Base-by-base conservation (phyloP, 2,888 invertebrate species). In the Phytoseiulus persimilis region DNA sequence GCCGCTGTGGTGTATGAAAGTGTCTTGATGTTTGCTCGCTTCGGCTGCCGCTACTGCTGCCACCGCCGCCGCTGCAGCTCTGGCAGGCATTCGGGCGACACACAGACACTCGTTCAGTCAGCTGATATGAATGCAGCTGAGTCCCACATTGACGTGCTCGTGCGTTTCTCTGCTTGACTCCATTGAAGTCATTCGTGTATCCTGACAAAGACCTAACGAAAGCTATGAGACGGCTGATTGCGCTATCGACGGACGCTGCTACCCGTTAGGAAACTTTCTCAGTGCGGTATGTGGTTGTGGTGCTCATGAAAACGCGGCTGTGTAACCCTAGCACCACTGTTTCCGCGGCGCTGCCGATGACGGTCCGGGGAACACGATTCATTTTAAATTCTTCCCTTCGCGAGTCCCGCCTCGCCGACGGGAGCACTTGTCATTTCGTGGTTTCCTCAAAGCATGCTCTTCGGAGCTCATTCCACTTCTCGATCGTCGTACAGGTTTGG, bases 111-210 rank as follows among this genome's bases (percentile, higher is more conserved):
- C 65, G 18, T 65, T 65, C 65, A 28, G 65, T 65, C 65, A 65
- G 65, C 65, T 65, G 65, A 65, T 65, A 65, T 65, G 65, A 65
- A 65, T 65, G 65, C 65, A 65, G 65, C 65, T 65, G 65, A 65
- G 65, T 65, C 18, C 65, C 65, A 65, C 65, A 65, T 65, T 65
- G 65, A 23, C 65, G 18, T 65, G 65, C 28, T 65, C 65, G 28
- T 23, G 65, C 18, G 65, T 65, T 65, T 28, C 65, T 65, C 65
- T 28, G 23, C 5, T 14, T 65, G 65, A 65, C 65, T 65, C 1
- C 18, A 28, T 65, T 18, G 65, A 18, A 28, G 65, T 65, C 2
- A 65, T 65, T 2, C 18, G 65, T 65, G 65, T 1, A 39, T 65
- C 65, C 65, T 14, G 65, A 65, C 18, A 65, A 65, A 1, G 28